Percentiles rank a stretch among this genome's conserved stretches.
Conservation (phyloP, 2,888 invertebrate species). For the Argyresthia albistria region DNA sequence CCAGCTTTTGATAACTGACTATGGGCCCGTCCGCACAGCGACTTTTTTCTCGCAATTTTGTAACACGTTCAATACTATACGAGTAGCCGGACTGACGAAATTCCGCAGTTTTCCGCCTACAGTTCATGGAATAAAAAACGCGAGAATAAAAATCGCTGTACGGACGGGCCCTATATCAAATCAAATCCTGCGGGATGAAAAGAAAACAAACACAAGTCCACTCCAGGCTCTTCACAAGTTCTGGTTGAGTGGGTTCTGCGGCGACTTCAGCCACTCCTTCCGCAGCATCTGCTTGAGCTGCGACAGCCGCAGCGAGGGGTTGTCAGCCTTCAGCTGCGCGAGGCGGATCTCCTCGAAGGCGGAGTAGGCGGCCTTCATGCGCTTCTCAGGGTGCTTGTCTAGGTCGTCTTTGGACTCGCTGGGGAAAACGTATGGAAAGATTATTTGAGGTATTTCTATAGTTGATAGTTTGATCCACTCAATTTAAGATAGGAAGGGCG, state of each 20-base stretch:
- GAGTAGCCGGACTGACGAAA: no score
- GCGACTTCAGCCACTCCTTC: conserved; percentile 97
- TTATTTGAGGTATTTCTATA: background rate
- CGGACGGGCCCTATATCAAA: no score
- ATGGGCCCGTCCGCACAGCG: no score
- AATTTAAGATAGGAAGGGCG: no score
- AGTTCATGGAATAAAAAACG: no score
- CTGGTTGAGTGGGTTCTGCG: conserved; percentile 93
- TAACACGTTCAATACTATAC: no score
- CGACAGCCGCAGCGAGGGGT: conserved; percentile 91
- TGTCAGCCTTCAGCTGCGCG: conserved; percentile 90
- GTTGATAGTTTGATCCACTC: no score
- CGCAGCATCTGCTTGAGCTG: conserved; percentile 96
- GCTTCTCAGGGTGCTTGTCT: conserved; percentile 95
- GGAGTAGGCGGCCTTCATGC: conserved; percentile 92
- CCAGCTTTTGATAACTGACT: no score
- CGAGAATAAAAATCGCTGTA: no score
- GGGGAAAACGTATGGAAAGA: conserved; percentile 17
- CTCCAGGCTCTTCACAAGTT: conserved; percentile 14
- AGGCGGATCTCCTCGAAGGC: conserved; percentile 90
- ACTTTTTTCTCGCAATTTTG: no score
- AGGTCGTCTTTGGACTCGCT: conserved; percentile 63
- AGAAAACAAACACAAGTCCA: background rate
- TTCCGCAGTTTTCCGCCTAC: no score
- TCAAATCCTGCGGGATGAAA: no score